These are phyloP conservation scores for Camponotus fellah DNA, from an alignment of 2,888 invertebrate genomes.

Conservation along the genomic window DNA sequence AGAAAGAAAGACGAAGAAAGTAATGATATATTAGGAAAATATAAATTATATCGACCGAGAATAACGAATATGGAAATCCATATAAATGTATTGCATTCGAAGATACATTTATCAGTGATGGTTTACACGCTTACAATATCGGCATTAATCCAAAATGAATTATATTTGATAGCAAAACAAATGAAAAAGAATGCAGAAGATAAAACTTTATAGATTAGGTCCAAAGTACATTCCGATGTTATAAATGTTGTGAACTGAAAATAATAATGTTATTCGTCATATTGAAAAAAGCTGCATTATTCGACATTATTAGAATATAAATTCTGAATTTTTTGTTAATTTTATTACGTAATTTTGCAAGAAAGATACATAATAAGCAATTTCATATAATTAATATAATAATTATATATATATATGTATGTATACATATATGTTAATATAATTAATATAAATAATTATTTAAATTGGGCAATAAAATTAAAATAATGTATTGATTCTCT, in stretches of 20 bases:
- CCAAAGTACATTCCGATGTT: background rate
- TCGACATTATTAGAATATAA: background rate
- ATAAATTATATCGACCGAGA: background rate
- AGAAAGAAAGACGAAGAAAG: background rate
- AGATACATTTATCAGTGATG: background rate
- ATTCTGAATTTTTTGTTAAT: background rate
- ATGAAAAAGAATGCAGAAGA: background rate
- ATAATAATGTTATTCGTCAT: background rate
- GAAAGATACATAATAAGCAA: background rate
- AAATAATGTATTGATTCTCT: background rate
- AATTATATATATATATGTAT: background rate
- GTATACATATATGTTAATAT: no score
- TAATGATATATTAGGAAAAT: background rate
- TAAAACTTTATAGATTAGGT: background rate
- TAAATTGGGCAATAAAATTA: background rate
- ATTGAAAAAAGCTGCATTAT: background rate
- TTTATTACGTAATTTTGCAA: background rate
- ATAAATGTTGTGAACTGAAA: slow-evolving; percentile 12
- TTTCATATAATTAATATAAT: background rate
- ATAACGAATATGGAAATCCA: background rate
- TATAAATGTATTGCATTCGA: background rate
- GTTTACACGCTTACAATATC: slow-evolving; percentile 6
- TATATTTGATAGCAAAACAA: background rate
- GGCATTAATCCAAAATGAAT: slow-evolving; percentile 21
- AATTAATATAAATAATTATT: background rate